Evolutionary conservation across 2,888 invertebrate species (phyloP).

Genomic region (Bombyx huttoni): DNA sequence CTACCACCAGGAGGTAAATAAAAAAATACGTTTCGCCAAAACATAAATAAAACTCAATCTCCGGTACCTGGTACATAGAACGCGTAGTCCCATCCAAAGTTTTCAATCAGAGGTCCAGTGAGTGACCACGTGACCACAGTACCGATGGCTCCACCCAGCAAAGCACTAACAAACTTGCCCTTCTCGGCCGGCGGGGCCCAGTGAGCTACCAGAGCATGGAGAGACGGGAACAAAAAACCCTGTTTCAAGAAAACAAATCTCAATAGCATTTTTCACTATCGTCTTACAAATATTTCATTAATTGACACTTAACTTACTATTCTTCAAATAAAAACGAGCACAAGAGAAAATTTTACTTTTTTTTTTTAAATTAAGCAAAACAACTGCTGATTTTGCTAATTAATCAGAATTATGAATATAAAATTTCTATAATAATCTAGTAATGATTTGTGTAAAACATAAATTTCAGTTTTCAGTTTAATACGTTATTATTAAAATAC

Average conservation of each 20-base stretch:
- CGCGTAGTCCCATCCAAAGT: constrained; percentile 77
- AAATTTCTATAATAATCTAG: no score
- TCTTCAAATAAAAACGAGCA: no score
- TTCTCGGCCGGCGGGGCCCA: constrained; percentile 83
- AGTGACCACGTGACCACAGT: constrained; percentile 80
- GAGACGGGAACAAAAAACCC: constrained; percentile 75
- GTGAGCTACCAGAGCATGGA: constrained; percentile 77
- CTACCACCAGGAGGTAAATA: no score
- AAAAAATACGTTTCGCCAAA: not conserved
- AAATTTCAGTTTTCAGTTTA: no score
- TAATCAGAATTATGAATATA: no score
- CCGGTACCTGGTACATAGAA: constrained; percentile 74
- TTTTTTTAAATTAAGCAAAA: no score
- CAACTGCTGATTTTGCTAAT: no score
- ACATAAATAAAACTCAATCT: not conserved
- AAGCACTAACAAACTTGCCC: constrained; percentile 77
- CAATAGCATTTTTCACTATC: not conserved
- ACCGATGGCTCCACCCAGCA: constrained; percentile 80
- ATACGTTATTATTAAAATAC: no score
- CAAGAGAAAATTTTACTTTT: no score
- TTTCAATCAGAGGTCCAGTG: constrained; percentile 75
- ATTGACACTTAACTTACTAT: no score
- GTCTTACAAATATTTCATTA: no score
- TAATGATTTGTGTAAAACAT: no score
- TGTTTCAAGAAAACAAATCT: constrained; percentile 19